phyloP scores from a whole-genome alignment of 2,888 invertebrate genomes.

The Taphrorychus bicolor region DNA sequence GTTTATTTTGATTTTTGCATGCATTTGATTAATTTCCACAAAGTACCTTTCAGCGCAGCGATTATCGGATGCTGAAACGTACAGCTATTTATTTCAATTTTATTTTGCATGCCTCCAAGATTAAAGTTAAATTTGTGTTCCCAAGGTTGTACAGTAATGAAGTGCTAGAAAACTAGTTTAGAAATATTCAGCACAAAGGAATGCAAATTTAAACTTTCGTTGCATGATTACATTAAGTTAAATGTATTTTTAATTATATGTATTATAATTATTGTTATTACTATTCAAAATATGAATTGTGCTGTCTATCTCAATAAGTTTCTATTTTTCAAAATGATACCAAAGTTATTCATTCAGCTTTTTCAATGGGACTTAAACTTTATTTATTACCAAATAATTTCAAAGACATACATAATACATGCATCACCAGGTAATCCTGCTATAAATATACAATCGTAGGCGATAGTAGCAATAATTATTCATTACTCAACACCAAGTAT shows the following conservation, averaged over 20 bases:
- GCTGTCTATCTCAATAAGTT: neutral
- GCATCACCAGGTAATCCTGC: neutral
- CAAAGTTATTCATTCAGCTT: neutral
- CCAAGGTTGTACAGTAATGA: neutral
- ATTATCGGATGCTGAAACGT: constrained; percentile 10
- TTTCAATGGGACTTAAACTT: neutral
- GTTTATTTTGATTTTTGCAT: constrained; percentile 35
- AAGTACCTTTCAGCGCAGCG: constrained; percentile 20
- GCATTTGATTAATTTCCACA: constrained; percentile 21
- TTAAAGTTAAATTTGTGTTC: constrained; percentile 31
- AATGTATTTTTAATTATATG: neutral
- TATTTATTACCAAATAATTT: neutral
- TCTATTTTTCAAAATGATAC: neutral
- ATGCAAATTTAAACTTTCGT: constrained; percentile 26
- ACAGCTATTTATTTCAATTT: constrained; percentile 26
- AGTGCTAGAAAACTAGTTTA: neutral
- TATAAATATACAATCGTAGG: constrained; percentile 2
- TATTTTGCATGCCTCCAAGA: constrained; percentile 36
- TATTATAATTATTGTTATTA: neutral
- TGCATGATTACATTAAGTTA: constrained; percentile 26
- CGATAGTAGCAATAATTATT: neutral
- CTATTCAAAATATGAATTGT: neutral
- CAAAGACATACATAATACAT: neutral
- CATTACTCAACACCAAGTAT: neutral
- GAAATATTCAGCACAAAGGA: too few species aligned